phyloP scores from a whole-genome alignment of 2,113 vertebrate genomes.

The Lagopus leucura region DNA sequence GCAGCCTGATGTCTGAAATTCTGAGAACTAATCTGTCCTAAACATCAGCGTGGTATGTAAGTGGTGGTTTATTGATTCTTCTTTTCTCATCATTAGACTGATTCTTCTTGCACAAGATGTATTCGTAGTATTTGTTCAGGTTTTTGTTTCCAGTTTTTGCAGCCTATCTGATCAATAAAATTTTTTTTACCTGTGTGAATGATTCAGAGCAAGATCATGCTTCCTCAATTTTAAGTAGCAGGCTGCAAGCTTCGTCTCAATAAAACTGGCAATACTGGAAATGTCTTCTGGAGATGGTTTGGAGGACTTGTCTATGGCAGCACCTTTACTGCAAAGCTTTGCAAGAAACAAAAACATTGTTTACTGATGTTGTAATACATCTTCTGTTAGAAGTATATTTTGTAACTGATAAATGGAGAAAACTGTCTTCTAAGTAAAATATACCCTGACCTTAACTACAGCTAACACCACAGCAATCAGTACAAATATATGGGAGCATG shows the following conservation, averaged over 20 bases:
- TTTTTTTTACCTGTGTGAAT: slow-evolving; percentile 78
- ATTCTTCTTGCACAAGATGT: neutral
- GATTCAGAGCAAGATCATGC: slow-evolving; percentile 75
- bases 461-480: neutral
- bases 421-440: neutral
- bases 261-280: slow-evolving; percentile 75
- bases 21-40: neutral
- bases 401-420: neutral
- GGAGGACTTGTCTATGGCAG: slow-evolving; percentile 62
- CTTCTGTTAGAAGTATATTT: neutral
- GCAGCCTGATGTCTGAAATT: neutral
- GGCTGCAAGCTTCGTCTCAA: slow-evolving; percentile 77
- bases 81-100: neutral
- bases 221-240: slow-evolving; percentile 78
- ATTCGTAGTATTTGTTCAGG: slow-evolving; percentile 2
- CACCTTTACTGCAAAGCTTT: slow-evolving; percentile 78
- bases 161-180: neutral
- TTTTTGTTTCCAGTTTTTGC: slow-evolving; percentile 10
- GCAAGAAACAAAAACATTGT: slow-evolving; percentile 17
- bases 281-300: slow-evolving; percentile 74
- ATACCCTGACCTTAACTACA: neutral
- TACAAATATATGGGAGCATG: neutral
- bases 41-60: neutral
- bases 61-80: neutral
- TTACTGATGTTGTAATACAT: neutral